These are phyloP conservation scores for Malurus splendens DNA, from an alignment of 2,797 vertebrate genomes.

Conservation along the genomic window DNA sequence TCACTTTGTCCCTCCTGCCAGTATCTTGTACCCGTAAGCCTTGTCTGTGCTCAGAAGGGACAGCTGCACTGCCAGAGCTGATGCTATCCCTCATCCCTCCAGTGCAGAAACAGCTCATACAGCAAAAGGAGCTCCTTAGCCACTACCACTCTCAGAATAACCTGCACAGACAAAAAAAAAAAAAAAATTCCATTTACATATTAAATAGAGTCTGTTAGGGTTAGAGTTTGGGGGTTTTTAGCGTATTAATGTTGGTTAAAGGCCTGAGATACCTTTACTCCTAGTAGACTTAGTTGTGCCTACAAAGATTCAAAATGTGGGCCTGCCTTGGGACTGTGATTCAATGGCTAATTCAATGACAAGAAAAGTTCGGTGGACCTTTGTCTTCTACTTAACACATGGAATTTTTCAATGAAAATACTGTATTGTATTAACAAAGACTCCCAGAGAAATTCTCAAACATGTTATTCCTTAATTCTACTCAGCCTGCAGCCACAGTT, in stretches of 20 bases:
- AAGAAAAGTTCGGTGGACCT: background rate
- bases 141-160: background rate
- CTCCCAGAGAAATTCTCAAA: background rate
- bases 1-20: background rate
- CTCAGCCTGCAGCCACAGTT: background rate
- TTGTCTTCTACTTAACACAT: background rate
- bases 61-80: background rate
- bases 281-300: background rate
- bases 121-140: background rate
- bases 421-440: background rate
- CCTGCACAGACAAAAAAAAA: background rate
- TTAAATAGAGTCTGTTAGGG: background rate
- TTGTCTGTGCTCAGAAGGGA: background rate
- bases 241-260: background rate
- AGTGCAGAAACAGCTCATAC: background rate
- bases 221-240: accelerated
- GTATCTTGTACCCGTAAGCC: background rate
- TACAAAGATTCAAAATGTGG: background rate
- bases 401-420: background rate
- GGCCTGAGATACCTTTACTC: background rate
- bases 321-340: background rate
- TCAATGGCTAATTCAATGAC: background rate
- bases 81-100: background rate
- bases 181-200: background rate
- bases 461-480: background rate